Base-by-base conservation (phyloP, 1,140 invertebrate species). In the Cyrtorhinus lividipennis region DNA sequence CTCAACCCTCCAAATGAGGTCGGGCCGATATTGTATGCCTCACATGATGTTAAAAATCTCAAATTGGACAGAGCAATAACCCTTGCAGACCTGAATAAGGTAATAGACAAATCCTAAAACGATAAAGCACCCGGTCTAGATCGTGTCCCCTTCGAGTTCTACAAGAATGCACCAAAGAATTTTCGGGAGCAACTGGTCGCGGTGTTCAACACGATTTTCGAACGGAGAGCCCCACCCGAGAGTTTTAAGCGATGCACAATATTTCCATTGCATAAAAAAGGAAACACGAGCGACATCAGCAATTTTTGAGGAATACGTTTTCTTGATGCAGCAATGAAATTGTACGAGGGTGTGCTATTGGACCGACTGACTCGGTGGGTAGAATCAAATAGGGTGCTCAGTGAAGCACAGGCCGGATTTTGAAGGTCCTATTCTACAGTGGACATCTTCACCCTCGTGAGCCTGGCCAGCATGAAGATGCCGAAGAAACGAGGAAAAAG, bases 261-360 rank as follows among this genome's bases (percentile, higher is more conserved):
- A 20, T 61, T 61, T 44, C 59, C 59, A n/a, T n/a, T 44, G 10
- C 38, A 12, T 62, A 68, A 65, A 62, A 67, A 67, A 56, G 66
- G 67, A 18, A 63, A 66, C 38, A 56, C 15, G 45, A 44, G 15
- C 10, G 59, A 65, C 20, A 68, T 69, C 13, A 15, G 44, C 20
- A 71, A 71, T 45, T 70, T 69, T 45, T 44, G 69, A 46, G 64
- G 63, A 1, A 70, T 71, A 5, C 63, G 67, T 1, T 61, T 70
- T 10, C 18, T 70, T 0, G 69, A 69, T 61, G n/a, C n/a, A n/a
- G n/a, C n/a, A n/a, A n/a, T n/a, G n/a, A n/a, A n/a, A n/a, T n/a
- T n/a, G n/a, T n/a, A n/a, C n/a, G n/a, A n/a, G n/a, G n/a, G n/a
- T n/a, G n/a, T n/a, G n/a, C n/a, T n/a, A n/a, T n/a, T n/a, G n/a